Percentiles rank a stretch among this genome's conserved stretches.
Evolutionary conservation across 2,113 vertebrate species (phyloP).

Genomic region (Cervus canadensis): DNA sequence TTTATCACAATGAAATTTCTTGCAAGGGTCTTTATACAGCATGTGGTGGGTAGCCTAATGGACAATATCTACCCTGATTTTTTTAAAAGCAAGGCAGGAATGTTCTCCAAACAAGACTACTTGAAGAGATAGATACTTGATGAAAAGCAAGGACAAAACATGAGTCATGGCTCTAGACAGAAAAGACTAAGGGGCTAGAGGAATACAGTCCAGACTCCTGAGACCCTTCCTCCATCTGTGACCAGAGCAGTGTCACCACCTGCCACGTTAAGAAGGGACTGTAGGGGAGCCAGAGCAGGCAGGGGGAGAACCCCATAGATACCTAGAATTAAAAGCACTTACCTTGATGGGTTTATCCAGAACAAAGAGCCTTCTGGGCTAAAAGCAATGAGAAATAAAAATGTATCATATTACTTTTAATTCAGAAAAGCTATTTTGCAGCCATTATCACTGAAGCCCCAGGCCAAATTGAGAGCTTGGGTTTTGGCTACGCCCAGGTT

Average conservation of each 20-base stretch:
- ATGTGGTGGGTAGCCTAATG: neutral
- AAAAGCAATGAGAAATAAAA: slow-evolving; percentile 58
- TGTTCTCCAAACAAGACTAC: neutral
- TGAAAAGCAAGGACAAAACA: neutral
- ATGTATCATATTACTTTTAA: slow-evolving; percentile 40
- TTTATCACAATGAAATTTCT: slow-evolving; percentile 10
- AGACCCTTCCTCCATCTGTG: neutral
- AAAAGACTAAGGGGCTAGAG: neutral
- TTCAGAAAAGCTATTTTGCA: neutral
- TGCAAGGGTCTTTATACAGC: neutral
- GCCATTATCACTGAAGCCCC: neutral
- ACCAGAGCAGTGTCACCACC: neutral
- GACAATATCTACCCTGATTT: neutral
- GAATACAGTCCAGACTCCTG: neutral
- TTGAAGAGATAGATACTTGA: neutral
- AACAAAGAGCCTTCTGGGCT: slow-evolving; percentile 55
- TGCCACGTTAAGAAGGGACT: neutral
- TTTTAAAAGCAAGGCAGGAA: neutral
- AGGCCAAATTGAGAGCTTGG: neutral
- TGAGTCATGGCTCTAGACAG: neutral
- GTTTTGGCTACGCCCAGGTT: neutral
- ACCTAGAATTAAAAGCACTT: slow-evolving; percentile 31
- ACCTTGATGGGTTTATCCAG: slow-evolving; percentile 66
- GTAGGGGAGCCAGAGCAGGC: no score
- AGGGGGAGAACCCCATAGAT: accelerated